A percentile compares a stretch with the other conserved stretches of the same genome.
Evolutionary conservation across 2,888 invertebrate genomes (phyloP).

Genomic region (Euplexia lucipara): DNA sequence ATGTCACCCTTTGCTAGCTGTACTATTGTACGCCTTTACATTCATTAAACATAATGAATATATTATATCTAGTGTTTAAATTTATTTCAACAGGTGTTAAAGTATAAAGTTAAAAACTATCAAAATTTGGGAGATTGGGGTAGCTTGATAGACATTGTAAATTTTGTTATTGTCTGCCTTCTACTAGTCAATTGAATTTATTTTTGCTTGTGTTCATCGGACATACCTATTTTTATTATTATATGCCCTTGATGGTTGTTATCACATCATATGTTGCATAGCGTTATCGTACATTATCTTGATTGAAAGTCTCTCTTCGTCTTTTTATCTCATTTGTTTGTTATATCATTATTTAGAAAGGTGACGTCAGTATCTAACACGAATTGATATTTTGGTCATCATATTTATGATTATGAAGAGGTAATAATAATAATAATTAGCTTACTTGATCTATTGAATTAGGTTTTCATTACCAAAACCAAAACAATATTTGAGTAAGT

Average conservation of each 20-base stretch:
- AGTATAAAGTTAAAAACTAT: no score
- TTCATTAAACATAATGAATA: no score
- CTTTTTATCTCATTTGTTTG: constrained; percentile 63
- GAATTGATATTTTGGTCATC: constrained; percentile 24
- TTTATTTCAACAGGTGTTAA: no score
- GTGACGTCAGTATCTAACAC: constrained; percentile 34
- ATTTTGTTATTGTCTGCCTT: no score
- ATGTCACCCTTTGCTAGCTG: no score
- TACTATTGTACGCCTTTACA: no score
- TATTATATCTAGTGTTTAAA: no score
- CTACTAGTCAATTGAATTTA: not conserved
- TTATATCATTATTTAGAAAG: constrained; percentile 43
- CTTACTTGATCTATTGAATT: constrained; percentile 22
- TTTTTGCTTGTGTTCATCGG: no score
- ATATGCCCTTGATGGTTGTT: constrained; percentile 66
- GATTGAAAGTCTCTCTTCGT: constrained; percentile 76
- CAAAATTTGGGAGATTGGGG: no score
- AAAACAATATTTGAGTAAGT: not conserved
- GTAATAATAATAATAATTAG: constrained; percentile 4
- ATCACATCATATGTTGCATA: constrained; percentile 66
- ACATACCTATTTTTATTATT: no score
- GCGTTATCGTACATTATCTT: constrained; percentile 75
- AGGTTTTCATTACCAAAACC: not conserved
- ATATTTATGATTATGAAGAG: constrained; percentile 16
- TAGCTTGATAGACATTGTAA: no score